Base-by-base conservation (phyloP, 2,888 invertebrate genomes). In the Microchrysa polita region DNA sequence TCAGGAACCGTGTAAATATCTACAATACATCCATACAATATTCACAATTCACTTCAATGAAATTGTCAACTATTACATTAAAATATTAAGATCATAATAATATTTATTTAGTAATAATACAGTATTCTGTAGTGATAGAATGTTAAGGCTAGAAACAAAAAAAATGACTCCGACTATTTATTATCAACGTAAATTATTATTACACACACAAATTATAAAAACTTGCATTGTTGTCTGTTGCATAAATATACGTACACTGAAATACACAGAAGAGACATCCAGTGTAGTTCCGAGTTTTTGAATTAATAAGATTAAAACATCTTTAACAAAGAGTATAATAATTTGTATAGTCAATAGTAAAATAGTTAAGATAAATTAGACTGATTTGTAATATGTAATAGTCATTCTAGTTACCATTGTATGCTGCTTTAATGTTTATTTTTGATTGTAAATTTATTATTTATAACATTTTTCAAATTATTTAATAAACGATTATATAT, bases 1-100 rank as follows among this genome's bases (percentile, higher is more conserved):
- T 74, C 76, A 44, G 79, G 79, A 61, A 73, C 77, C 52, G n/a
- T 74, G 73, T 76, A 76, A 75, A 74, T 74, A 76, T 34, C 27
- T 34, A 34, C 27, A 18, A 63, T 16, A 55, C 34, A 52, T 52
- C 9, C 12, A 69, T n/a, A n/a, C 16, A 40, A 55, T 5, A 67
- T 67, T 27, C 12, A 48, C 16, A 10, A 67, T 67, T 27, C 12
- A 48, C 16, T 48, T 48, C 48, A 7, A n/a, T 48, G 12, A 12
- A n/a, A 48, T 48, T 10, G 14, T 7, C 10, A 71, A 22, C 14
- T 22, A 12, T 18, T 69, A 14, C 10, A 27, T 18, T 5, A 20
- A 14, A 69, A 55, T 18, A 48, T 48, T 48, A 48, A 48, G 48
- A 48, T 59, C 44, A 44, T 44, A 44, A 44, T 44, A 23, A 14